Evolutionary conservation across 2,797 vertebrate genomes (phyloP).

Genomic region (Denticeps clupeoides): DNA sequence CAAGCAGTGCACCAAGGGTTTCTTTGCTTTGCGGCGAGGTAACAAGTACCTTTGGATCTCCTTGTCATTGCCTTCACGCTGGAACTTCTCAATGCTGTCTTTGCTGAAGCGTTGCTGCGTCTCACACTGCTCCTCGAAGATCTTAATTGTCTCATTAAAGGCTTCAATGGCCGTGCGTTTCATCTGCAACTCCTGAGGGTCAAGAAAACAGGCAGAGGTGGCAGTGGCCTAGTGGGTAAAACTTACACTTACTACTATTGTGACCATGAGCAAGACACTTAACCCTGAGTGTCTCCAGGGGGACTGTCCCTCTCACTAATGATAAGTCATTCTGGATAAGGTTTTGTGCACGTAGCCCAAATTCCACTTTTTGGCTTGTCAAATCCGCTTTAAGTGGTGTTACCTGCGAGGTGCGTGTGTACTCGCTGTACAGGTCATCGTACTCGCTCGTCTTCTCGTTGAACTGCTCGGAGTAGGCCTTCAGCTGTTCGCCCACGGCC

Average conservation of each 20-base stretch:
- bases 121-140: slow-evolving; percentile 88
- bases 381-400: too few relatives aligned
- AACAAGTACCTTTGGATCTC: slow-evolving; percentile 78
- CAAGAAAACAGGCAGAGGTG: neutral
- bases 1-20: neutral
- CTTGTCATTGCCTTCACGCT: slow-evolving; percentile 68
- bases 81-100: slow-evolving; percentile 82
- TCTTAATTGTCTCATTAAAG: slow-evolving; percentile 86
- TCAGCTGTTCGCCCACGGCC: slow-evolving; percentile 78
- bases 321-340: too few relatives aligned
- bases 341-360: too few relatives aligned
- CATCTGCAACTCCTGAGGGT: slow-evolving; percentile 75
- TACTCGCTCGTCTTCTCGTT: slow-evolving; percentile 85
- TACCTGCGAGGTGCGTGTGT: slow-evolving; percentile 82
- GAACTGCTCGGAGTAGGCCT: slow-evolving; percentile 79
- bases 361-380: too few relatives aligned
- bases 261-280: too few relatives aligned
- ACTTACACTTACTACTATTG: neutral
- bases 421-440: slow-evolving; percentile 74
- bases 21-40: too few relatives aligned
- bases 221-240: too few relatives aligned
- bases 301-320: too few relatives aligned
- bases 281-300: too few relatives aligned
- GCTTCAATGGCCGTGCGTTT: slow-evolving; percentile 83
- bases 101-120: slow-evolving; percentile 83